Base-by-base conservation (phyloP, 2,888 invertebrate species). In the Drosophila atroscutellata region DNA sequence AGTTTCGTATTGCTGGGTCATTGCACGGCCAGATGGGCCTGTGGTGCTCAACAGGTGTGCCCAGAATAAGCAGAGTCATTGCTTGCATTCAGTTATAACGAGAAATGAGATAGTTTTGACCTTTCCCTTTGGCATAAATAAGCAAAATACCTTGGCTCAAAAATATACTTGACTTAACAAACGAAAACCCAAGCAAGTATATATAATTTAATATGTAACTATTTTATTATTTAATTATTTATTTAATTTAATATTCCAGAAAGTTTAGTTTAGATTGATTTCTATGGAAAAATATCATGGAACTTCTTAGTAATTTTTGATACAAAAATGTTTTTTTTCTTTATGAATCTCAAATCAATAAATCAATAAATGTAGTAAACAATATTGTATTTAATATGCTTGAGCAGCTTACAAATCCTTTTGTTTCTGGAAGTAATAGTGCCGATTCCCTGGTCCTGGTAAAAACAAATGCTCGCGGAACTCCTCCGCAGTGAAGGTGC, bases 391-490 rank as follows among this genome's bases (percentile, higher is more conserved):
- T 45, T 4, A 1, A 4, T 18, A 18, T 13, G 7, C 34, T 3
- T 20, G 3, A 8, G 24, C 15, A 45, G 28, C 39, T 51, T 24
- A 58, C 36, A n/a, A 8, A 24, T 66, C 51, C 56, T 68, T 68
- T 28, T 63, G 60, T 6, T 26, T 66, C 39, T 72, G 59, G 20
- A 88, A 74, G 34, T 78, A 83, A 26, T 72, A 69, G 34, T 75
- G 80, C 9, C 91, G 86, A 63, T 90, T 80, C 0, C 20, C 20
- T 0, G 90, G 83, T 5, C 91, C 91, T 0, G 90, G 87, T 2
- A 64, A 36, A 8, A 64, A 32, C 15, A 91, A 74, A 65, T 91
- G 84, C 3, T 77, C 62, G 8, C 83, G 72, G 42, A 91, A 83
- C 64, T 91, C 24, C 3, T 86, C 61, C 49, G 88, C 28, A 15